Evolutionary conservation across 1,140 invertebrate species (phyloP), one percentile per base, ranked within the genome.

Genomic region (Bactericera cockerelli): DNA sequence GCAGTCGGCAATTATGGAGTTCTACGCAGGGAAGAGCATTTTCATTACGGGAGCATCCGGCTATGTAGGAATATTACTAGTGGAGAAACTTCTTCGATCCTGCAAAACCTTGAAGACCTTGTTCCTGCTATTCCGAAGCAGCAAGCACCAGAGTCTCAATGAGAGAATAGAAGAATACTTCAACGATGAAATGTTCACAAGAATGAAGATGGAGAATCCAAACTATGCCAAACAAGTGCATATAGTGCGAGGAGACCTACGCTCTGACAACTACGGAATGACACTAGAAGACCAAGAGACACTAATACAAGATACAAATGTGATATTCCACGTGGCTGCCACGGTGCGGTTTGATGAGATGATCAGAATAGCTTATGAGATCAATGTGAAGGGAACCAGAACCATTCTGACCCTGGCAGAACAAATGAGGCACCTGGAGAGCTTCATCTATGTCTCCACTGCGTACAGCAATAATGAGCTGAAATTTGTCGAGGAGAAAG

Each of bases 11-110:
- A n/a, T n/a, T n/a, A n/a, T n/a, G n/a, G n/a, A n/a, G n/a, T n/a
- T n/a, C n/a, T n/a, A 57, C 31, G 26, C 42, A 49, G 42, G 42
- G n/a, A 49, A 49, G 19, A 78, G 71, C 28, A 74, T 93, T 22
- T 78, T 87, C n/a, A 76, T 87, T 39, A 85, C 82, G 1, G 84
- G 84, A 13, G 81, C 77, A 1, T 79, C 81, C 1, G 83, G 83
- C 2, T 88, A 94, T 62, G 85, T 94, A 79, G 91, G 91, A n/a
- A 95, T 93, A 73, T 87, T 90, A 1, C 73, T 88, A 1, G 78
- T 89, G 1, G 86, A 89, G 70, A 90, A 89, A 69, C 66, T 87
- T 16, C 70, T 86, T 8, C 71, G 8, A 65, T 22, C 55, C 6
- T 10, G 81, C 14, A 74, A 77, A 19, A 61, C 88, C 2, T 71